These are phyloP conservation scores for Drosophila dives DNA, from an alignment of 2,888 invertebrate genomes.

Conservation along the genomic window DNA sequence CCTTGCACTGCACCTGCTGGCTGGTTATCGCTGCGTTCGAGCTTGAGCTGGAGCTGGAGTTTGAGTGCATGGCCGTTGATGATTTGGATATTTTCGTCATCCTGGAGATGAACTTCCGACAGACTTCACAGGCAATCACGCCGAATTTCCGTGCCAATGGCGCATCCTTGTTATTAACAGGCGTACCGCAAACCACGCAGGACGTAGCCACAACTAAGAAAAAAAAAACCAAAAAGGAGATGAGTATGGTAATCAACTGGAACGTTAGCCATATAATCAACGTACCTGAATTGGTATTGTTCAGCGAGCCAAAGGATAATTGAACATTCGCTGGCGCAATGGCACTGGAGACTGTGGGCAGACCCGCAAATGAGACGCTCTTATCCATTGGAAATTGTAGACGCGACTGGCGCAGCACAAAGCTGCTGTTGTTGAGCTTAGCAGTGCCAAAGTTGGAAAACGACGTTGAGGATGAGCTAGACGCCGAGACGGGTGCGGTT, in stretches of 20 bases:
- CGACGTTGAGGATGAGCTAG: slow-evolving; percentile 21
- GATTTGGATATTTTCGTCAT: slow-evolving; percentile 85
- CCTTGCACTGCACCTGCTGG: slow-evolving; percentile 84
- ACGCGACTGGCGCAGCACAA: slow-evolving; percentile 83
- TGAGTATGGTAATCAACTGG: background rate
- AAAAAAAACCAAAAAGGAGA: background rate
- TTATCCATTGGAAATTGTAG: slow-evolving; percentile 81
- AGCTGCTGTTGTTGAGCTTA: slow-evolving; percentile 67
- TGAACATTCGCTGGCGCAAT: slow-evolving; percentile 37
- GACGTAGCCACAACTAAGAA: slow-evolving; percentile 87
- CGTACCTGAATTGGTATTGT: slow-evolving; percentile 32
- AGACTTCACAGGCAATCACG: slow-evolving; percentile 93
- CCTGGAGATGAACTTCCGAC: slow-evolving; percentile 94
- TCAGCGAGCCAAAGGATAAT: slow-evolving; percentile 56
- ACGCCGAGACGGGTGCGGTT: background rate
- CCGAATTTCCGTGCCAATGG: slow-evolving; percentile 93
- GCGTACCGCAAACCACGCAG: slow-evolving; percentile 92
- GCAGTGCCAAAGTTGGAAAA: slow-evolving; percentile 55
- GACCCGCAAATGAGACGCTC: slow-evolving; percentile 34
- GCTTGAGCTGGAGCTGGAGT: slow-evolving; percentile 28
- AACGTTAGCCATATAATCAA: background rate
- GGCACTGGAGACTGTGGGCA: slow-evolving; percentile 59
- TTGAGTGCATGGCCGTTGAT: slow-evolving; percentile 27
- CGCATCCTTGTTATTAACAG: slow-evolving; percentile 90
- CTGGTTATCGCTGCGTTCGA: slow-evolving; percentile 36